Evolutionary conservation across 2,113 vertebrate genomes (phyloP), one percentile per base, ranked within the genome.

Genomic region (Prietella phreatophila): DNA sequence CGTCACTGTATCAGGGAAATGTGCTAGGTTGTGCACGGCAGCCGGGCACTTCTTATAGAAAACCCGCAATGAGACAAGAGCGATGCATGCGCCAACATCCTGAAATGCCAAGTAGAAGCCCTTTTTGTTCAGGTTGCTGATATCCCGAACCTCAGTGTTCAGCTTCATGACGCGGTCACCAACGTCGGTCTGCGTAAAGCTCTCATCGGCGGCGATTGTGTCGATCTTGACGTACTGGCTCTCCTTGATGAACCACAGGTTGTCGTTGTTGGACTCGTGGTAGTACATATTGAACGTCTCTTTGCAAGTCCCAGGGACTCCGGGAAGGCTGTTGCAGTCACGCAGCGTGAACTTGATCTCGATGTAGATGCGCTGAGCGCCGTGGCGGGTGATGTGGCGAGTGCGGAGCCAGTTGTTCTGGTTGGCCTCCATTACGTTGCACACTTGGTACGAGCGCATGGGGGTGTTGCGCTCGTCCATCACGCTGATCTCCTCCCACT

Each of bases 271-370:
- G 82, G 96, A 96, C 89, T 97, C 96, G 4, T 95, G 95, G 92
- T 96, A 97, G 93, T 95, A 96, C 95, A 97, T 96, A 93, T 97
- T 97, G 91, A 97, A 97, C 9, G 96, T 97, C 94, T 96, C 96
- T 92, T 96, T 97, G 92, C 96, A 97, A 89, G 96, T 97, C 30
- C 96, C 96, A 0, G 96, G 95, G 47, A 96, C 95, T 22, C 96
- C 96, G 0, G 96, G 96, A 86, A 97, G 93, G 89, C 96, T 97
- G 92, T 96, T 96, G 83, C 96, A 97, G 94, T 96, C 96, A 76
- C 96, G 94, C 86, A 96, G 93, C 39, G 96, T 96, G 90, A 96
- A 96, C 90, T 97, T 97, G 91, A 97, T 96, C 93, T 97, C 96
- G 1, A 97, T 95, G 92, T 96, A 95, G 91, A 97, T 94, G 0